Evolutionary conservation across 2,888 invertebrate species (phyloP).

Genomic region (Morpho helenor): DNA sequence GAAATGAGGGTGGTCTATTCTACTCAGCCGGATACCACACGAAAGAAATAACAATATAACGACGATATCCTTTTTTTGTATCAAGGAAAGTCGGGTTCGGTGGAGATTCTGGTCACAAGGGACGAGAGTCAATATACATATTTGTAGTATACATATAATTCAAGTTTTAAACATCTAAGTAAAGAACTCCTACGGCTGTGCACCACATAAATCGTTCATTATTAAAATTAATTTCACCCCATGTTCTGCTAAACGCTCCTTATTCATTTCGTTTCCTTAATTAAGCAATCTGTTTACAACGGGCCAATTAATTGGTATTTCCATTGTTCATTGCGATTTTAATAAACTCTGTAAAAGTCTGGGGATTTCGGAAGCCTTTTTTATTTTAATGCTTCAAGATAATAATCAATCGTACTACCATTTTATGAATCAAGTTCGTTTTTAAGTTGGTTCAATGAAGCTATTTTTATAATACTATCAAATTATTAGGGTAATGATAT

Average conservation of each 20-base stretch:
- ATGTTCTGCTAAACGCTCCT: slow-evolving; percentile 66
- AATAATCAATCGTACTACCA: slow-evolving; percentile 14
- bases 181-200: slow-evolving; percentile 7
- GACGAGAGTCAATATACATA: too few species aligned
- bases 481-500: too few species aligned
- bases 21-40: too few species aligned
- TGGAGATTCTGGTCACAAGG: too few species aligned
- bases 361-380: slow-evolving; percentile 35
- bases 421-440: too few species aligned
- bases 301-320: slow-evolving; percentile 74
- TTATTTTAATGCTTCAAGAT: slow-evolving; percentile 25
- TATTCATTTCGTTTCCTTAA: slow-evolving; percentile 74
- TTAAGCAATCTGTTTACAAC: slow-evolving; percentile 78
- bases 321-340: slow-evolving; percentile 60
- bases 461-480: too few species aligned
- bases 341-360: slow-evolving; percentile 48
- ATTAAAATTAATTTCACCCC: slow-evolving; percentile 75
- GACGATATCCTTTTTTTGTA: too few species aligned
- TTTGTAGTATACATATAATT: too few species aligned
- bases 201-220: slow-evolving; percentile 56
- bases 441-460: too few species aligned
- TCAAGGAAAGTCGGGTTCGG: too few species aligned
- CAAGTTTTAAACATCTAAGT: background rate
- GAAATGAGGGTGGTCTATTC: too few species aligned
- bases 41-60: too few species aligned